Base-by-base conservation (phyloP, 1,140 invertebrate species). In the Zeugodacus cucurbitae region DNA sequence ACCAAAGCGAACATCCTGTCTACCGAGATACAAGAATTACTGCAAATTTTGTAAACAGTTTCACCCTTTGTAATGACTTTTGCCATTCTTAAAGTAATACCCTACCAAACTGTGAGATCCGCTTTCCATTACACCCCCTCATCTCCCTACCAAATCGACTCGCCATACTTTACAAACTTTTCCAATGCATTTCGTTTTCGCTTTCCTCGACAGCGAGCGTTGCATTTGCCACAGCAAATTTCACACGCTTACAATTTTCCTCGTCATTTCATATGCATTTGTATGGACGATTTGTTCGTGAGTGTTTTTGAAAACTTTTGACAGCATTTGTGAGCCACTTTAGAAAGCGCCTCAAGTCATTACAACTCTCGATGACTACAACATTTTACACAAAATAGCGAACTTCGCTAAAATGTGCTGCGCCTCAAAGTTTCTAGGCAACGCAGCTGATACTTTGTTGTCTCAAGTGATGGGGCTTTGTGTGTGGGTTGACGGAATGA, bases 301-400 rank as follows among this genome's bases (percentile, higher is more conserved):
- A 82, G 41, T 82, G 74, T 82, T 41, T 82, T 82, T 48, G 41
- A 8, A 8, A 82, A 82, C 14, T 34, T 70, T 10, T 26, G 41
- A 41, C 74, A 82, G 41, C 37, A 7, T 74, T 74, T 41, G 32
- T 82, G 17, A n/a, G 41, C n/a, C 41, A 82, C 74, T 82, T 82
- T 82, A 17, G 7, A 82, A 82, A 48, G 74, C 74, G 37, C 74
- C 74, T 82, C 22, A 82, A 29, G 74, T 82, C 74, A 34, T 82
- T 82, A 82, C 44, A 82, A 82, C 74, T 82, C 74, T 26, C 41
- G 44, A 26, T 26, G n/a, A 48, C 74, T 48, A 17, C 74, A 48
- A 48, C 37, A 48, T 82, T 82, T 82, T 62, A 62, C 48, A 54
- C 41, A 44, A 48, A n/a, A n/a, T n/a, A 82, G 41, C 26, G 44